These are phyloP conservation scores for Pinctada fucata DNA, from an alignment of 2,888 invertebrate genomes.

Conservation along the genomic window DNA sequence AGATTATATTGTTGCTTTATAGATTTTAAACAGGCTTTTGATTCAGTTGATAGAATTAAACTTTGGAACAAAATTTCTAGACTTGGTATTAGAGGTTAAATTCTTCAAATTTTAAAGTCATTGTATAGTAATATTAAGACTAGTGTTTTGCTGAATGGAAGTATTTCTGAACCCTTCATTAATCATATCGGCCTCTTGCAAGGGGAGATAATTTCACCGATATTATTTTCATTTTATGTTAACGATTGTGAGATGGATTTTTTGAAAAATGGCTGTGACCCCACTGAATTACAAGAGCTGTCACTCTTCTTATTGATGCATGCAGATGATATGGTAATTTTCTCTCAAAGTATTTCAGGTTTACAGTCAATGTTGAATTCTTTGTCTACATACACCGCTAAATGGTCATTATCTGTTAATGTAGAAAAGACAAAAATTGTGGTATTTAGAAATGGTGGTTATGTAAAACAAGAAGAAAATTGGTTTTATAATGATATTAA, in stretches of 20 bases:
- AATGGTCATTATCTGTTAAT: constrained; percentile 26
- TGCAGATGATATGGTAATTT: constrained; percentile 28
- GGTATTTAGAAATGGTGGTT: no score
- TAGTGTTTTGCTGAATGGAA: constrained; percentile 29
- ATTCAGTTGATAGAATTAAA: constrained; percentile 34
- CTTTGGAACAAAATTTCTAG: constrained; percentile 41
- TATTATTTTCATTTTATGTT: constrained; percentile 31
- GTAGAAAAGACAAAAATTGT: constrained; percentile 27
- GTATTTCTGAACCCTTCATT: constrained; percentile 31
- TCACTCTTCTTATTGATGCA: constrained; percentile 18
- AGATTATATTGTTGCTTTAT: constrained; percentile 41
- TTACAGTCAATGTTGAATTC: constrained; percentile 26
- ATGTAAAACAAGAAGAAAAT: no score
- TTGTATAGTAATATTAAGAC: constrained; percentile 35
- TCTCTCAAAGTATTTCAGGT: constrained; percentile 15
- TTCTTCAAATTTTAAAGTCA: constrained; percentile 33
- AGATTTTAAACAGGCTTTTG: constrained; percentile 39
- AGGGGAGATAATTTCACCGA: constrained; percentile 29
- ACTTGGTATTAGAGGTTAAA: constrained; percentile 33
- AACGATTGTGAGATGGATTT: constrained; percentile 26
- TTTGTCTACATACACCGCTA: constrained; percentile 12
- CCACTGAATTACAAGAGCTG: constrained; percentile 17
- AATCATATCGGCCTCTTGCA: constrained; percentile 32
- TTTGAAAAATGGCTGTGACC: not conserved
- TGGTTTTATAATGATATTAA: constrained; percentile 2